Evolutionary conservation across 2,888 invertebrate species (phyloP).

Genomic region (Ophioninae sp.): DNA sequence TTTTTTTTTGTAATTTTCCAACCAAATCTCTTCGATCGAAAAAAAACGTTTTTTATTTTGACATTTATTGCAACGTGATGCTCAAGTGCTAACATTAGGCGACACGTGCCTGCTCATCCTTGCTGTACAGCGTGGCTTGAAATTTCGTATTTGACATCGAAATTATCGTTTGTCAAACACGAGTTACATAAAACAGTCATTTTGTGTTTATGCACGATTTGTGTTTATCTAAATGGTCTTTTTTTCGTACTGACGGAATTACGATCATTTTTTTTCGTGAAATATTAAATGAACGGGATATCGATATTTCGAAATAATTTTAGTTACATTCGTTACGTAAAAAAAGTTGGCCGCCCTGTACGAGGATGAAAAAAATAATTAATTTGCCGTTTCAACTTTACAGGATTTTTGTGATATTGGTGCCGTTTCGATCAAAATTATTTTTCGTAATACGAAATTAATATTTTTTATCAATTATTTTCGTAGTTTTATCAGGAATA

Average conservation of each 20-base stretch:
- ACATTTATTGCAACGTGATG: slow-evolving; percentile 41
- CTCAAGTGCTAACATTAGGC: slow-evolving; percentile 65
- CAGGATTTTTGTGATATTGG: slow-evolving; percentile 20
- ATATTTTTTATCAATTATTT: not conserved
- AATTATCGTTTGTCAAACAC: slow-evolving; percentile 23
- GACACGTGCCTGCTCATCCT: slow-evolving; percentile 60
- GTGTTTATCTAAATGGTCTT: no score
- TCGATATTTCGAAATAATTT: no score
- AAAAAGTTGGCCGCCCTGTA: no score
- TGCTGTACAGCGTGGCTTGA: slow-evolving; percentile 51
- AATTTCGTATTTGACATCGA: slow-evolving; percentile 23
- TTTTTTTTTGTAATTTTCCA: not conserved
- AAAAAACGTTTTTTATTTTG: slow-evolving; percentile 16
- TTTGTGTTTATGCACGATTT: slow-evolving; percentile 33
- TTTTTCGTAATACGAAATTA: not conserved
- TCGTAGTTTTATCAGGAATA: not conserved
- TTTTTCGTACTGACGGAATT: no score
- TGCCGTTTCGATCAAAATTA: slow-evolving; percentile 49
- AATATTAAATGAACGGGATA: no score
- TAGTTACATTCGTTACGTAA: no score
- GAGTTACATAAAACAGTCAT: not conserved
- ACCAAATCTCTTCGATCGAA: slow-evolving; percentile 61
- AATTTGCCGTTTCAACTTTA: not conserved
- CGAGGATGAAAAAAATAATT: no score
- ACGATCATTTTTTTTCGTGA: no score